Evolutionary conservation across 2,113 vertebrate genomes (phyloP), one percentile per base, ranked within the genome.

Genomic region (Heterochromis multidens): DNA sequence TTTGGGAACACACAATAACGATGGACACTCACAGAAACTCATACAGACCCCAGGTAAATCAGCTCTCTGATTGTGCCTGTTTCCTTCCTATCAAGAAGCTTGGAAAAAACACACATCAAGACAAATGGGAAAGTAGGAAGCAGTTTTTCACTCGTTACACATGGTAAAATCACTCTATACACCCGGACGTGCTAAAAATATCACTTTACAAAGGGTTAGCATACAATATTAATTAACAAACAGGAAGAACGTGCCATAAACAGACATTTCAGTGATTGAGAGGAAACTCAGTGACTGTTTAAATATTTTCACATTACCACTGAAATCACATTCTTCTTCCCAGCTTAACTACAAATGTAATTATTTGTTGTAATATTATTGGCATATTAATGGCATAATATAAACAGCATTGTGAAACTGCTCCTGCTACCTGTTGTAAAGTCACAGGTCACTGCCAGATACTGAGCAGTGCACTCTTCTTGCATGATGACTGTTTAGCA

Each of bases 111-210:
- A 17, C 35, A 77, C 79, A n/a, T n/a, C n/a, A 63, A 63, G 54
- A 60, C 65, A 74, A 81, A 95, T 93, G 81, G 93, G 5, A 84
- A 16, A 46, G 10, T 72, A 87, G 91, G 93, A 93, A 93, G 78
- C 72, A 19, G 82, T 82, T 78, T 76, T 84, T 60, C 35, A 54
- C 19, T 78, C 77, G 35, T 86, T 88, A 57, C 81, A 85, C 83
- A 81, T 65, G 84, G 46, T 81, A 60, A 70, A 87, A 67, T 88
- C 58, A 57, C 58, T 21, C 60, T n/a, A 56, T 21, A 81, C 83
- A 88, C 67, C 67, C 74, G 79, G 82, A 27, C 16, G 2, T 25
- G 25, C 83, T 92, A 91, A 90, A 91, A 90, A 94, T 92, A 95
- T 43, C 21, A 37, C 60, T 67, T 79, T 59, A 60, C 65, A 87